A percentile compares a stretch with the other conserved stretches of the same genome.
phyloP scores from a whole-genome alignment of 2,888 invertebrate species.

The Eupsilia transversa region DNA sequence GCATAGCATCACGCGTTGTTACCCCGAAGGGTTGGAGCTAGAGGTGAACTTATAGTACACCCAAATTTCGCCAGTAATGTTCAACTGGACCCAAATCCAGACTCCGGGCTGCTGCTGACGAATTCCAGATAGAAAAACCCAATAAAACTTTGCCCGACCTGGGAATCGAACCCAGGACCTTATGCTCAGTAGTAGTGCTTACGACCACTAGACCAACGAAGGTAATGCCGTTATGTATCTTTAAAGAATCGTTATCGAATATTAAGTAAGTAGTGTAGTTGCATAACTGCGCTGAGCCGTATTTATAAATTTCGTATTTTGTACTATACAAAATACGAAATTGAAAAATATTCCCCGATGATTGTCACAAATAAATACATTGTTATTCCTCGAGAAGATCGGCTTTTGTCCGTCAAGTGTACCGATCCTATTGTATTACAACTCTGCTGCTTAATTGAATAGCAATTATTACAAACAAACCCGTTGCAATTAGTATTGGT shows the following conservation, averaged over 20 bases:
- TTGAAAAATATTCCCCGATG: background rate
- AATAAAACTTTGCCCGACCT: background rate
- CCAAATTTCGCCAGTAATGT: background rate
- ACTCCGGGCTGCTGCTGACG: background rate
- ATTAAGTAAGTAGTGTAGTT: background rate
- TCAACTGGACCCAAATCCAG: background rate
- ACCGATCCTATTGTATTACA: background rate
- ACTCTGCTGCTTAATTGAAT: constrained; percentile 1
- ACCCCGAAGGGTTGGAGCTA: background rate
- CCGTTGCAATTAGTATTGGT: background rate
- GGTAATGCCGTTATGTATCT: too few relatives aligned
- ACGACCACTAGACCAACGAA: too few relatives aligned
- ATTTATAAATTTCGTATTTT: too few relatives aligned
- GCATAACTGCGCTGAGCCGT: background rate
- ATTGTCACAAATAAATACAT: background rate
- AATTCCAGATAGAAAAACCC: background rate
- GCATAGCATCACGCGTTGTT: background rate
- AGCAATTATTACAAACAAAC: constrained; percentile 7
- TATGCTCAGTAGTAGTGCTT: too few relatives aligned
- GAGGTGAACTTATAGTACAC: background rate
- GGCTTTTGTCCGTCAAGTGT: constrained; percentile 7
- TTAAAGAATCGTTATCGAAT: background rate
- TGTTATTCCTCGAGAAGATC: constrained; percentile 9
- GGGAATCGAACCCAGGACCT: background rate
- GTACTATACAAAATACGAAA: too few relatives aligned